Conservation (phyloP, 2,113 vertebrate genomes). For the Melanocharis versteri region DNA sequence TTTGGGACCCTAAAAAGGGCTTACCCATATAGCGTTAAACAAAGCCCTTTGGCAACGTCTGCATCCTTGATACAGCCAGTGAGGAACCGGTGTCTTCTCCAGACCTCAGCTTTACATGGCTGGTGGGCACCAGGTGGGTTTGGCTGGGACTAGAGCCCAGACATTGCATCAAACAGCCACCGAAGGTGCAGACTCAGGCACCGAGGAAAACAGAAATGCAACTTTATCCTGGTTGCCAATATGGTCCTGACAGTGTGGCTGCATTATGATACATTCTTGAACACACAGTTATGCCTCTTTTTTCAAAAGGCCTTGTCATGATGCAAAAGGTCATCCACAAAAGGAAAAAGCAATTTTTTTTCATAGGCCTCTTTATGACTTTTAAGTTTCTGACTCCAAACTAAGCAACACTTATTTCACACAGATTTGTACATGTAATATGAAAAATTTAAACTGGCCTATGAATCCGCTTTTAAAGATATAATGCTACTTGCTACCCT, state of each 20-base stretch:
- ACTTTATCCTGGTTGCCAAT: neutral
- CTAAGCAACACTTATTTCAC: neutral
- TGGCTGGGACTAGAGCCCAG: neutral
- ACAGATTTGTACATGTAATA: neutral
- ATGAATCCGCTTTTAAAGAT: neutral
- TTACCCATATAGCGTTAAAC: neutral
- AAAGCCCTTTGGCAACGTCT: neutral
- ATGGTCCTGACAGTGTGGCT: neutral
- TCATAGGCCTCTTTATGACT: neutral
- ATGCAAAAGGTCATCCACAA: neutral
- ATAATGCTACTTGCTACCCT: neutral
- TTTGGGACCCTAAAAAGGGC: neutral
- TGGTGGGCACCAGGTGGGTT: fast-evolving
- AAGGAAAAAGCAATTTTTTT: neutral
- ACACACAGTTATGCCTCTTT: neutral
- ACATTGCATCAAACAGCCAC: neutral
- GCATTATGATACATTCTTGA: fast-evolving
- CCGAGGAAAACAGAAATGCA: neutral
- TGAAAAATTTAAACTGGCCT: neutral
- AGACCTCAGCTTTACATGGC: neutral
- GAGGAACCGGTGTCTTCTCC: neutral
- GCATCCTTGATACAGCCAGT: neutral
- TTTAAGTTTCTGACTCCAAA: neutral
- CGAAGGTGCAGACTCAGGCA: neutral
- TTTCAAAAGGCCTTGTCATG: neutral